Evolutionary conservation across 2,888 invertebrate genomes (phyloP), one percentile per base, ranked within the genome.

Genomic region (Metacarcinus magister): DNA sequence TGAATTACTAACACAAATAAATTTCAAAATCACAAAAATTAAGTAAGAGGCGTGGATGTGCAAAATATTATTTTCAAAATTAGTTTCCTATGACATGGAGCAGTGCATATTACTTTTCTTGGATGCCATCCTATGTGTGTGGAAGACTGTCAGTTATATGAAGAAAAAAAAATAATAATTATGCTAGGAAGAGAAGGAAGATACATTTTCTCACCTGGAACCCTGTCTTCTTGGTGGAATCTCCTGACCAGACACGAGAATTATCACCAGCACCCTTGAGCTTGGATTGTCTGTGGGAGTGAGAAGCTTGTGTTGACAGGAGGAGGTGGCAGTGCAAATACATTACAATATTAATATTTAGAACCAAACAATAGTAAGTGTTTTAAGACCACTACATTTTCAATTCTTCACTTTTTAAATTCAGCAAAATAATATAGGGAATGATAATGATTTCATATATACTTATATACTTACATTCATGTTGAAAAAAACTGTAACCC

Each of bases 161-260:
- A 54, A 19, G 13, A 60, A 60, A 60, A 60, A 60, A 19, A 60
- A 60, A 60, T 60, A 60, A 23, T 5, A 60, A 60, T 60, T 60
- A 19, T 39, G 39, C 39, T 39, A 87, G 39, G 28, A 92, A 19
- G n/a, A 28, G 4, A 19, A 46, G 28, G 44, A 44, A 16, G 19
- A 32, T 92, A 46, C 8, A 43, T 32, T 91, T 23, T 44, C 94
- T 60, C 44, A 97, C 97, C 95, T 96, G 95, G 93, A 97, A 97
- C 10, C 97, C 97, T 92, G 96, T 96, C 48, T 96, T 96, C 87
- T 97, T 97, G 44, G 96, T 96, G 39, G 96, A 96, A 93, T 97
- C 97, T 32, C 97, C 97, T 91, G 97, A 97, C 97, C 97, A 97
- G 4, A 94, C 93, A 89, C 95, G 90, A 32, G 90, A 48, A 39